Base-by-base conservation (phyloP, 2,113 vertebrate species). In the Cyanoliseus patagonus region DNA sequence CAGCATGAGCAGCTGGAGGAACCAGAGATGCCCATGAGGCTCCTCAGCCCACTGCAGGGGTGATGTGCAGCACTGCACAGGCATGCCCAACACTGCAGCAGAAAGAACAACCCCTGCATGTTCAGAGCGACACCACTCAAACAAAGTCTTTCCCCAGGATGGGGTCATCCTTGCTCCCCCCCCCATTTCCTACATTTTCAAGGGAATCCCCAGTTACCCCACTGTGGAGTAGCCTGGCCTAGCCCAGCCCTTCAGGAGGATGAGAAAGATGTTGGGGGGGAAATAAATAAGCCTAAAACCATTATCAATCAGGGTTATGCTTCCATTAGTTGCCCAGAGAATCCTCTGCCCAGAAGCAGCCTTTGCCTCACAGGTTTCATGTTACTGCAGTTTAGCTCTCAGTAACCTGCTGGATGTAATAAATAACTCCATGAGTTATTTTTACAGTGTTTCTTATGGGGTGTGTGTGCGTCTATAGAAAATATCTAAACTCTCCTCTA, bases 241-340 rank as follows among this genome's bases (percentile, higher is more conserved):
- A 6, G 42, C 79, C 35, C 51, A 37, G 3, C 61, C 64, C 2
- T 31, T 7, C 44, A 66, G 47, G 47, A 95, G 37, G 64, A 59
- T 22, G 62, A 86, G 85, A 44, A 92, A 73, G 69, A 61, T 90
- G 86, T 88, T 39, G 82, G 53, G 88, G 62, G 64, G 47, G n/a
- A 90, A 86, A 95, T 93, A 95, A 94, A 95, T 81, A 55, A 87
- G 12, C 55, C 64, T 83, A 78, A 96, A 76, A 31, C 82, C 83
- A 47, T 82, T 69, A 97, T 95, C 92, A 89, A 73, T 91, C 93
- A 82, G 94, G 59, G 73, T 22, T 31, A 64, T 68, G 76, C 74
- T 86, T 94, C 97, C 97, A 97, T 97, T 97, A 97, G 95, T 35
- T 5, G 68, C 44, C 47, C 72, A 41, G 90, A 96, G 95, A 79